A percentile compares a stretch with the other conserved stretches of the same genome.
phyloP scores from a whole-genome alignment of 2,888 invertebrate species.

The Xylota segnis region DNA sequence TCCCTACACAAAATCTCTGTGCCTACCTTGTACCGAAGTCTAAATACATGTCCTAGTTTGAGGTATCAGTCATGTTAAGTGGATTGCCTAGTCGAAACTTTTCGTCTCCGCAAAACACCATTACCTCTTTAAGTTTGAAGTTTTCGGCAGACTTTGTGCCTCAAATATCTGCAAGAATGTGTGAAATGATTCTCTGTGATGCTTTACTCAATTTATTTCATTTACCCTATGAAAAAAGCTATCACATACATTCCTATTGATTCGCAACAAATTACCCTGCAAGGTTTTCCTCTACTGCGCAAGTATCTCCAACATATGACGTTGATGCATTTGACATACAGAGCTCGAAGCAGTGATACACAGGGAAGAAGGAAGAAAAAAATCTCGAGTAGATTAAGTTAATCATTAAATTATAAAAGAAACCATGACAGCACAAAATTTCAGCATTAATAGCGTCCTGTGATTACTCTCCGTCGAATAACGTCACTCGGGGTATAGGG shows the following conservation, averaged over 20 bases:
- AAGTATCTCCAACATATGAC: conserved; percentile 73
- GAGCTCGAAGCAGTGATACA: conserved; percentile 62
- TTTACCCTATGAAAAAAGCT: conserved; percentile 40
- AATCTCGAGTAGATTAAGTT: conserved; percentile 44
- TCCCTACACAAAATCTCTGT: too few relatives aligned
- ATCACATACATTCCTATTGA: conserved; percentile 52
- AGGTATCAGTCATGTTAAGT: too few relatives aligned
- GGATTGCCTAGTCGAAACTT: too few relatives aligned
- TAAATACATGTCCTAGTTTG: too few relatives aligned
- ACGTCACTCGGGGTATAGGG: conserved; percentile 45
- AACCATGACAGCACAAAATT: conserved; percentile 64
- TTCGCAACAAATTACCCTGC: conserved; percentile 60
- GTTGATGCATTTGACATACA: conserved; percentile 72
- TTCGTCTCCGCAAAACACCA: too few relatives aligned
- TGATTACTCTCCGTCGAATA: conserved; percentile 60
- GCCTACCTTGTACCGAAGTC: too few relatives aligned
- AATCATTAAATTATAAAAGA: conserved; percentile 63
- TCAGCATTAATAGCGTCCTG: conserved; percentile 63
- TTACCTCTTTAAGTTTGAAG: too few relatives aligned
- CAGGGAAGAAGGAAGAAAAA: conserved; percentile 51
- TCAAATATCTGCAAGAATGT: too few relatives aligned
- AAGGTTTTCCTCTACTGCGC: conserved; percentile 68
- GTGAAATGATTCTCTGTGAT: background rate
- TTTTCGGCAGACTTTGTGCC: too few relatives aligned
- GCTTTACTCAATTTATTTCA: background rate